phyloP scores from a whole-genome alignment of 2,888 invertebrate species.

The Cryptus viduatorius region DNA sequence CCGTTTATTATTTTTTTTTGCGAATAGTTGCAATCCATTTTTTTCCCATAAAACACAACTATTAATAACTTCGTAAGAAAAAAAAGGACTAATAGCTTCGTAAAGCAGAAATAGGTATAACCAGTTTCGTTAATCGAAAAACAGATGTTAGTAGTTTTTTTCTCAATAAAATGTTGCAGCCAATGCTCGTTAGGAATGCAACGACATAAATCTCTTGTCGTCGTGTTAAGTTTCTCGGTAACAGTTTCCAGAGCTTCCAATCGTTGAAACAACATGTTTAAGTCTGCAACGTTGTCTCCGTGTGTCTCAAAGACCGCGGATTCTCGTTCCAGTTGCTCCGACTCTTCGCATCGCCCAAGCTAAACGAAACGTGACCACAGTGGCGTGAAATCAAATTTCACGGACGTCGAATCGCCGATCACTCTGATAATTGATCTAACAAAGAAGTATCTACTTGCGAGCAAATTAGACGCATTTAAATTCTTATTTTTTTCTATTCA shows the following conservation, averaged over 20 bases:
- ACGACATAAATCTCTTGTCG: slow-evolving; percentile 13
- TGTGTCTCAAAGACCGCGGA: slow-evolving; percentile 16
- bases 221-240: slow-evolving; percentile 5
- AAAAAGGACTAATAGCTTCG: background rate
- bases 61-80: background rate
- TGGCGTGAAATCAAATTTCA: slow-evolving; percentile 78
- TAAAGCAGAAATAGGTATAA: background rate
- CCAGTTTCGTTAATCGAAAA: background rate
- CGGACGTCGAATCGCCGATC: slow-evolving; percentile 75
- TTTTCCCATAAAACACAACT: background rate
- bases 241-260: background rate
- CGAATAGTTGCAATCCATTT: background rate
- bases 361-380: slow-evolving; percentile 46
- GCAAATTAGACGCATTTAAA: background rate
- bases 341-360: slow-evolving; percentile 7
- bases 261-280: slow-evolving; percentile 29
- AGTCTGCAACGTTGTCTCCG: background rate
- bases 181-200: background rate
- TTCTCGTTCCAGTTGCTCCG: slow-evolving; percentile 14
- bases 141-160: background rate
- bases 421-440: slow-evolving; percentile 73
- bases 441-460: slow-evolving; percentile 13
- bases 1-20: too few relatives aligned
- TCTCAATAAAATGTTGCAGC: background rate
- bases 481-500: background rate